These are phyloP conservation scores for Toxotes chatareus DNA, from an alignment of 2,113 vertebrate genomes.

Conservation along the genomic window DNA sequence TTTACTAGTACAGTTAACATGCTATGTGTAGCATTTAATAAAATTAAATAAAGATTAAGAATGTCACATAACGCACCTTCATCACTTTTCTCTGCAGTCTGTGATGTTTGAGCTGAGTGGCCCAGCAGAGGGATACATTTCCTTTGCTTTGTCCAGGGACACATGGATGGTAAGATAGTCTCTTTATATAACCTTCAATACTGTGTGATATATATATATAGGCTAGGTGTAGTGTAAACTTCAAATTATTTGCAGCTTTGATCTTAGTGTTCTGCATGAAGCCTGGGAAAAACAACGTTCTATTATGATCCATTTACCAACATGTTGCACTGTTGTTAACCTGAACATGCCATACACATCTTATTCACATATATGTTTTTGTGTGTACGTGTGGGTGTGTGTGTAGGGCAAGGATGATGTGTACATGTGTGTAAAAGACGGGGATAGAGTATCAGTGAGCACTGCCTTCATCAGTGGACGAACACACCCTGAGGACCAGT, in stretches of 20 bases:
- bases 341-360: background rate
- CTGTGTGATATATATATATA: too few relatives aligned
- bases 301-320: background rate
- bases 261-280: background rate
- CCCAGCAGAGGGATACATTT: constrained; percentile 87
- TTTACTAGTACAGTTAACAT: background rate
- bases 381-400: constrained; percentile 73
- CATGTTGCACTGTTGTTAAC: background rate
- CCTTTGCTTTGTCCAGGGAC: constrained; percentile 89
- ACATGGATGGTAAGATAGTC: constrained; percentile 88
- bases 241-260: background rate
- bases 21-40: background rate
- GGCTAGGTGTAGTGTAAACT: background rate
- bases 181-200: background rate
- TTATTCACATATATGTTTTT: too few relatives aligned
- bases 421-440: constrained; percentile 83
- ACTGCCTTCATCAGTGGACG: constrained; percentile 42
- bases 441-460: constrained; percentile 22
- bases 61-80: background rate
- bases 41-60: background rate
- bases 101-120: constrained; percentile 90
- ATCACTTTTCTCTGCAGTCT: constrained; percentile 38
- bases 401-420: constrained; percentile 89
- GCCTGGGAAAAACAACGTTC: background rate
- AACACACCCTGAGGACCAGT: constrained; percentile 36